Evolutionary conservation across 2,797 vertebrate genomes (phyloP).

Genomic region (Malurus splendens): DNA sequence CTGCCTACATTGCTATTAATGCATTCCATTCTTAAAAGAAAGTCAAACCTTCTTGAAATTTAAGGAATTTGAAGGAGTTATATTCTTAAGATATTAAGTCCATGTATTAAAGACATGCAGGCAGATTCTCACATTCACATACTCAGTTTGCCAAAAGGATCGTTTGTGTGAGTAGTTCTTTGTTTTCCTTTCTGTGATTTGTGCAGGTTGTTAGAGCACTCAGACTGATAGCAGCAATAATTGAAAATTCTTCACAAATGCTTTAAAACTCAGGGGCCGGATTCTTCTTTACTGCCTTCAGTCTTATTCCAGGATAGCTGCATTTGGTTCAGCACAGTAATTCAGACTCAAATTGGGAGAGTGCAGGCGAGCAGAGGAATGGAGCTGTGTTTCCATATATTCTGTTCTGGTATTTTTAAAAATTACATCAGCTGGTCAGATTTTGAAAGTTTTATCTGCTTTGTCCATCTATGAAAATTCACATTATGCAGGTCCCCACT

Average conservation of each 20-base stretch:
- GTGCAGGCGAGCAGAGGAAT: not conserved
- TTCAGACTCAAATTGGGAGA: not conserved
- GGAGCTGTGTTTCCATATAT: not conserved
- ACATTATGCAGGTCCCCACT: rapidly evolving
- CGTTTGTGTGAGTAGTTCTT: slow-evolving; percentile 55
- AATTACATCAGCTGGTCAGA: slow-evolving; percentile 1
- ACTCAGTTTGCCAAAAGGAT: slow-evolving; percentile 53
- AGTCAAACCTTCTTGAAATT: slow-evolving; percentile 67
- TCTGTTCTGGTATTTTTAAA: slow-evolving; percentile 27
- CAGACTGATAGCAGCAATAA: slow-evolving; percentile 55
- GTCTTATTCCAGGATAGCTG: not conserved
- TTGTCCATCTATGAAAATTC: not conserved
- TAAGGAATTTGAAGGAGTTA: slow-evolving; percentile 64
- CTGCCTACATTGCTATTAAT: slow-evolving; percentile 44
- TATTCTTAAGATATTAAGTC: slow-evolving; percentile 67
- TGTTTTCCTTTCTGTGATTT: slow-evolving; percentile 64
- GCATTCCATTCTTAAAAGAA: slow-evolving; percentile 45
- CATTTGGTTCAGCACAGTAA: not conserved
- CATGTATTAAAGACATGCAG: slow-evolving; percentile 50
- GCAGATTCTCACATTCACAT: slow-evolving; percentile 52
- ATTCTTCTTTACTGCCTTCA: not conserved
- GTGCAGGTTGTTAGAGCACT: slow-evolving; percentile 61
- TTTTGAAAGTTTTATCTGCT: not conserved
- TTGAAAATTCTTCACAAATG: slow-evolving; percentile 68
- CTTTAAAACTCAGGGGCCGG: slow-evolving; percentile 37